A percentile compares a stretch with the other conserved stretches of the same genome.
Conservation (phyloP, 2,888 invertebrate genomes). For the Pyrocoelia pectoralis region DNA sequence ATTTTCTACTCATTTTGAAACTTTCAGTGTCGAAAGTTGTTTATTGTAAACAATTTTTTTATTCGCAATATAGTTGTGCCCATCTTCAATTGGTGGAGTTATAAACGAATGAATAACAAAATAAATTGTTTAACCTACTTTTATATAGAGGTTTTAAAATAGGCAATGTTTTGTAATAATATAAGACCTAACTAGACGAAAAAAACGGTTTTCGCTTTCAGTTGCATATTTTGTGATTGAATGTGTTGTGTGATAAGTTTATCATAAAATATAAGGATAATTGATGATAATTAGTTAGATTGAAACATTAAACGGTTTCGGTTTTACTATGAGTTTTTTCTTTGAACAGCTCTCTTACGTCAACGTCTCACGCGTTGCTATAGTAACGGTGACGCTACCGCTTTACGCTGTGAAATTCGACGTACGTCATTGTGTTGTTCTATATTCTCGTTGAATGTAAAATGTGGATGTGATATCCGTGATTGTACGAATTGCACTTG, state of each 20-base stretch:
- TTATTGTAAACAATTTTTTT: neutral
- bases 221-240: neutral
- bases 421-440: slow-evolving; percentile 43
- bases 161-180: neutral
- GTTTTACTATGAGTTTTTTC: slow-evolving; percentile 19
- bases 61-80: neutral
- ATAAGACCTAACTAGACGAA: neutral
- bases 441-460: too few relatives aligned
- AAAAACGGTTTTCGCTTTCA: neutral
- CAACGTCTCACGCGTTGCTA: slow-evolving; percentile 53
- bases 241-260: neutral
- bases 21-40: neutral
- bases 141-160: neutral
- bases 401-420: slow-evolving; percentile 39
- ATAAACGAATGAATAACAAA: neutral
- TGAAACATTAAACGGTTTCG: slow-evolving; percentile 13
- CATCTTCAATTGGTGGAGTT: neutral
- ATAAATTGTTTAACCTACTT: neutral
- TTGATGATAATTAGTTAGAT: slow-evolving; percentile 21
- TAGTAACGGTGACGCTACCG: slow-evolving; percentile 56
- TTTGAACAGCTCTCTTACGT: slow-evolving; percentile 45
- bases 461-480: slow-evolving; percentile 5
- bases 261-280: slow-evolving; percentile 11
- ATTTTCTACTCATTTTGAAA: too few relatives aligned
- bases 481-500: slow-evolving; percentile 38